phyloP scores from a whole-genome alignment of 2,888 invertebrate species.

The Acleris emargana region DNA sequence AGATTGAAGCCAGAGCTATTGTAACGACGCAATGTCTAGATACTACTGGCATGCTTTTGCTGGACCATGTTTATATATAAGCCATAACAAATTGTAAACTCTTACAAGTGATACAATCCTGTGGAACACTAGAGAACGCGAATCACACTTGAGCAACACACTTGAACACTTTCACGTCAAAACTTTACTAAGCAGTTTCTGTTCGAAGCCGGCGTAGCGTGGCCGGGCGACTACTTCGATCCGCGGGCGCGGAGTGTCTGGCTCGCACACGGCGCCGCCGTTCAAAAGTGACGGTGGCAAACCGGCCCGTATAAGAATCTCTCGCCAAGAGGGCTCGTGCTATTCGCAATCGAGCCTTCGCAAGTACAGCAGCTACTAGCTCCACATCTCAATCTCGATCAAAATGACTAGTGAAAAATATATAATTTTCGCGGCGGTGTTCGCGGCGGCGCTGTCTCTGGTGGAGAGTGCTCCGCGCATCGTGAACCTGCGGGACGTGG shows the following conservation, averaged over 20 bases:
- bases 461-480: constrained; percentile 45
- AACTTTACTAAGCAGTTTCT: neutral
- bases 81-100: neutral
- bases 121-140: neutral
- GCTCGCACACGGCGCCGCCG: neutral
- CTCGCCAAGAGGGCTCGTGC: constrained; percentile 42
- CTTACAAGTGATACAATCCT: constrained; percentile 17
- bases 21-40: no score
- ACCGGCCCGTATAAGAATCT: constrained; percentile 18
- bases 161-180: constrained; percentile 20
- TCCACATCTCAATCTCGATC: constrained; percentile 13
- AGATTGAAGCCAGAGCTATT: no score
- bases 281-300: constrained; percentile 23
- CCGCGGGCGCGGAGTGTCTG: constrained; percentile 26
- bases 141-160: constrained; percentile 15
- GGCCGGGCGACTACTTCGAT: constrained; percentile 36
- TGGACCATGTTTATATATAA: no score
- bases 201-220: neutral
- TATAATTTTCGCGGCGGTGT: constrained; percentile 39
- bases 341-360: constrained; percentile 56
- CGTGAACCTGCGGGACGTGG: constrained; percentile 57
- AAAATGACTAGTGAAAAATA: constrained; percentile 39
- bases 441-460: constrained; percentile 44
- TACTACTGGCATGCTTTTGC: no score
- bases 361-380: constrained; percentile 47